Conservation (phyloP, 2,888 invertebrate species). For the Beris morrisii region DNA sequence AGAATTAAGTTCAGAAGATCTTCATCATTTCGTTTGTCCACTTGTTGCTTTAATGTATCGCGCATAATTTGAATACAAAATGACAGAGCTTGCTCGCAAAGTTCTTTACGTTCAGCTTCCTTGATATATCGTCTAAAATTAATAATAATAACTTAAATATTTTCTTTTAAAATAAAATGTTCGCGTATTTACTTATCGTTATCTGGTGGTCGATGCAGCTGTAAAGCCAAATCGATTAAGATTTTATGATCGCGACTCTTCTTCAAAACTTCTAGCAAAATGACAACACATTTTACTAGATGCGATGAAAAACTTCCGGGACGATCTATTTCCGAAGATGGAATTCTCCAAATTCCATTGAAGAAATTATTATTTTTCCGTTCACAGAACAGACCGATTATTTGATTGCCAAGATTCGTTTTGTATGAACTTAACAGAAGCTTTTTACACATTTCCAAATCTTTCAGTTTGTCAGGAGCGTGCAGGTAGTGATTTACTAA, state of each 20-base stretch:
- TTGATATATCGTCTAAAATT: slow-evolving; percentile 73
- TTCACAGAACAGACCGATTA: slow-evolving; percentile 83
- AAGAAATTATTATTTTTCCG: slow-evolving; percentile 85
- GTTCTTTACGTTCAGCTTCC: slow-evolving; percentile 79
- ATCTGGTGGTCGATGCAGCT: slow-evolving; percentile 79
- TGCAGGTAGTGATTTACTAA: slow-evolving; percentile 82
- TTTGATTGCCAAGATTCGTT: slow-evolving; percentile 66
- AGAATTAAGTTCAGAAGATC: slow-evolving; percentile 60
- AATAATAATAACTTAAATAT: slow-evolving; percentile 40
- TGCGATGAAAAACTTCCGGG: slow-evolving; percentile 91
- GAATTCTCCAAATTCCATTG: slow-evolving; percentile 92
- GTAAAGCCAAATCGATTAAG: slow-evolving; percentile 76
- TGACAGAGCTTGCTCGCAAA: slow-evolving; percentile 77
- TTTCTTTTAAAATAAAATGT: neutral
- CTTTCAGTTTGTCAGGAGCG: slow-evolving; percentile 66
- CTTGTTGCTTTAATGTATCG: slow-evolving; percentile 62
- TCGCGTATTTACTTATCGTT: slow-evolving; percentile 70
- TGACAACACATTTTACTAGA: slow-evolving; percentile 80
- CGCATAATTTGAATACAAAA: slow-evolving; percentile 72
- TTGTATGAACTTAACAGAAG: slow-evolving; percentile 70
- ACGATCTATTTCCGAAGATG: slow-evolving; percentile 85
- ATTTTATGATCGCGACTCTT: slow-evolving; percentile 79
- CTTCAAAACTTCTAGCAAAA: slow-evolving; percentile 79
- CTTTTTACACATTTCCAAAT: slow-evolving; percentile 70
- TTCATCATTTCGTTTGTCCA: slow-evolving; percentile 59